Percentiles rank a stretch among this genome's conserved stretches.
Evolutionary conservation across 2,113 vertebrate species (phyloP).

Genomic region (Vombatus ursinus): DNA sequence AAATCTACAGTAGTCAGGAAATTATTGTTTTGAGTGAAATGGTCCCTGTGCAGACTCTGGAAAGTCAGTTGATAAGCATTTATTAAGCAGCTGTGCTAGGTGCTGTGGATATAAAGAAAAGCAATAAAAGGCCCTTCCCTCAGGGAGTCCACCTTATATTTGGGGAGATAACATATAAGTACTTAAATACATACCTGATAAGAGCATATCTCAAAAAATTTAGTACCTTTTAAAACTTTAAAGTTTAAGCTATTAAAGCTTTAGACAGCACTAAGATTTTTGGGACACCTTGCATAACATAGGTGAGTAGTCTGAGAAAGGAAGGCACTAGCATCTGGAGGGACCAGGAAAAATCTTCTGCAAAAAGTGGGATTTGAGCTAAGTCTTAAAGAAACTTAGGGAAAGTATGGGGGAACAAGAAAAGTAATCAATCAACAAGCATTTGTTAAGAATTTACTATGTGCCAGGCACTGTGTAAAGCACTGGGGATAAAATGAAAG

Average conservation of each 20-base stretch:
- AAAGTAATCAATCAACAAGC: neutral
- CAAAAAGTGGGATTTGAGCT: neutral
- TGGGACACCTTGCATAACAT: neutral
- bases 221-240: neutral
- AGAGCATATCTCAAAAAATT: neutral
- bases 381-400: neutral
- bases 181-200: neutral
- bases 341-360: neutral
- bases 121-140: neutral
- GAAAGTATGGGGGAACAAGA: neutral
- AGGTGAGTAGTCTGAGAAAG: neutral
- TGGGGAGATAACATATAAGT: neutral
- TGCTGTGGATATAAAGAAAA: neutral
- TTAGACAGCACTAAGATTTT: neutral
- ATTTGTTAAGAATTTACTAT: neutral
- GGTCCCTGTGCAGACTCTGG: neutral
- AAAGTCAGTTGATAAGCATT: neutral
- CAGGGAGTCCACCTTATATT: neutral
- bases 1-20: neutral
- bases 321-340: neutral
- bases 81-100: neutral
- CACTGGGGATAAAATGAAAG: too few relatives aligned
- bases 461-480: too few relatives aligned
- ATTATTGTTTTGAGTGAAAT: neutral
- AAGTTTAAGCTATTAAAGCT: neutral